These are phyloP conservation scores for Erinaceus europaeus DNA, from an alignment of 2,113 vertebrate species.

Conservation along the genomic window DNA sequence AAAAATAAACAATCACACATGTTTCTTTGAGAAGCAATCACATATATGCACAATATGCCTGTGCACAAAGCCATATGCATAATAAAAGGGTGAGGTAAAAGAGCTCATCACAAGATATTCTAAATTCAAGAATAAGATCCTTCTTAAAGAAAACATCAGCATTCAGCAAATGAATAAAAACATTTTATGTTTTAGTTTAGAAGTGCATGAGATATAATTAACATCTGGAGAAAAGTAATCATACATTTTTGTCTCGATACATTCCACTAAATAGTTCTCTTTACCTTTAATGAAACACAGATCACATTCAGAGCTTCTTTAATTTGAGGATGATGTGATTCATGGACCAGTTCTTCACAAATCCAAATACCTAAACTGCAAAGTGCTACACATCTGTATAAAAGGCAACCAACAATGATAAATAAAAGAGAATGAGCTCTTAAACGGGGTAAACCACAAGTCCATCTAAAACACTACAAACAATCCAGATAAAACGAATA, in stretches of 20 bases:
- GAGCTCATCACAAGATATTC: background rate
- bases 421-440: background rate
- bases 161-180: constrained; percentile 33
- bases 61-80: constrained; percentile 1
- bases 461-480: constrained; percentile 1
- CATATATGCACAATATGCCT: no score
- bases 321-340: constrained; percentile 95
- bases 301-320: constrained; percentile 98
- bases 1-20: no score
- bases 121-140: background rate
- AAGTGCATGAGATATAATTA: background rate
- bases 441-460: constrained; percentile 17
- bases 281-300: constrained; percentile 98
- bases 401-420: constrained; percentile 41
- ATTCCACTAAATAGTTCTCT: constrained; percentile 17
- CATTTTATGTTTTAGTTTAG: background rate
- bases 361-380: constrained; percentile 99
- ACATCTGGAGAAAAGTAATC: background rate
- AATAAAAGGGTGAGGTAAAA: constrained; percentile 26
- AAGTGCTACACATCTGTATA: constrained; percentile 94
- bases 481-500: constrained; percentile 5
- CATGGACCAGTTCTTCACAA: constrained; percentile 94
- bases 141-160: background rate
- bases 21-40: no score
- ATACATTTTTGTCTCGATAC: constrained; percentile 10